These are phyloP conservation scores for Polymixis lichenea DNA, from an alignment of 2,888 invertebrate genomes.

Conservation along the genomic window DNA sequence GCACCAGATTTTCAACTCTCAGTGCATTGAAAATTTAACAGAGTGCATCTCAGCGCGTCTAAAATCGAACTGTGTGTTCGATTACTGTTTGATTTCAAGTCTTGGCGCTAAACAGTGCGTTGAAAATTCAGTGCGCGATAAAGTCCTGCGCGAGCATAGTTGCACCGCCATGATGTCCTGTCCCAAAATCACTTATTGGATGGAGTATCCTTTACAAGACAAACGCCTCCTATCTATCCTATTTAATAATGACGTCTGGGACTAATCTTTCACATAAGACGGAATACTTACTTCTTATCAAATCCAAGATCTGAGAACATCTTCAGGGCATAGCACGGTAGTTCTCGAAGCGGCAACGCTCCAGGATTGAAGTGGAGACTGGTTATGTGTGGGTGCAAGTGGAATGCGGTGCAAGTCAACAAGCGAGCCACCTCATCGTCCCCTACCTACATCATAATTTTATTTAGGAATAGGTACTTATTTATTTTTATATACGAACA, in stretches of 20 bases:
- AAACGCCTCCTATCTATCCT: background rate
- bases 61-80: no score
- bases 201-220: background rate
- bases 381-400: constrained; percentile 87
- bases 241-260: background rate
- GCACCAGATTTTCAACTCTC: no score
- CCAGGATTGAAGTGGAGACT: constrained; percentile 90
- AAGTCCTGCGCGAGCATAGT: background rate
- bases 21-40: no score
- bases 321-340: constrained; percentile 91
- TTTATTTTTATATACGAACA: background rate
- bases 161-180: background rate
- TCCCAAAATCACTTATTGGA: background rate
- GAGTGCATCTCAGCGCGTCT: no score
- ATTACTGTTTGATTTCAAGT: no score
- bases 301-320: constrained; percentile 94
- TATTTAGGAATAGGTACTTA: background rate
- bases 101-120: no score
- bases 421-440: constrained; percentile 89
- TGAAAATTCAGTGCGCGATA: no score
- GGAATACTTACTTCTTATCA: constrained; percentile 83
- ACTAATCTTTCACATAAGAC: background rate
- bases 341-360: constrained; percentile 89
- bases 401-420: constrained; percentile 88
- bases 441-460: constrained; percentile 82